Percentiles rank a stretch among this genome's conserved stretches.
These are phyloP conservation scores for Aptenodytes forsteri DNA, from an alignment of 2,113 vertebrate species.

Conservation along the genomic window DNA sequence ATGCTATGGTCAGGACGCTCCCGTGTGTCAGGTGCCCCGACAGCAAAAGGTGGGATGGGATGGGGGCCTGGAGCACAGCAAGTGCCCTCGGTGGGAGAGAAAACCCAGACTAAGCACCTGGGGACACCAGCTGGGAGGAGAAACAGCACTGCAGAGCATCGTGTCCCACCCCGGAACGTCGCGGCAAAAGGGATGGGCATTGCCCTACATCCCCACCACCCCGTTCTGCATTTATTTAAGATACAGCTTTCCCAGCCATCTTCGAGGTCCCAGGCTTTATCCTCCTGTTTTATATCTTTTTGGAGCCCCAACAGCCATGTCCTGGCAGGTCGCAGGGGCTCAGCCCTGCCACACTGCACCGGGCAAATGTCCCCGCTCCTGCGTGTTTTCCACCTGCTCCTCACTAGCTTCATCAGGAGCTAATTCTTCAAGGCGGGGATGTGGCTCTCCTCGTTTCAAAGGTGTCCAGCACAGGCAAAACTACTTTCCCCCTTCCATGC, in stretches of 20 bases:
- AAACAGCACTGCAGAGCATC: background rate
- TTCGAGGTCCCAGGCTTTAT: background rate
- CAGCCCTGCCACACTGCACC: background rate
- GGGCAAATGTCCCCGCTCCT: background rate
- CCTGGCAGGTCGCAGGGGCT: background rate
- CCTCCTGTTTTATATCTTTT: background rate
- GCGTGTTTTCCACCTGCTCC: background rate
- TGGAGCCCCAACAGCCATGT: background rate
- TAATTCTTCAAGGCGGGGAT: background rate
- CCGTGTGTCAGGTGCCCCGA: background rate
- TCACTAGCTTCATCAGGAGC: too few species aligned
- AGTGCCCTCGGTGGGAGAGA: background rate
- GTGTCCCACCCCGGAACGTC: fast-evolving
- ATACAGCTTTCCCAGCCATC: background rate
- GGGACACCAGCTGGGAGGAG: background rate
- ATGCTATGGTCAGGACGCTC: background rate
- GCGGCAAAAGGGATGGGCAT: fast-evolving
- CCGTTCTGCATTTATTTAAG: background rate
- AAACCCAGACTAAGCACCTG: background rate
- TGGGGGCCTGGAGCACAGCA: background rate
- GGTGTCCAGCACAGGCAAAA: background rate
- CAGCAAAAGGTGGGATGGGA: background rate
- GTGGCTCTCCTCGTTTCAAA: background rate
- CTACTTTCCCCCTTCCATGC: background rate
- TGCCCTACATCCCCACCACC: background rate